A percentile compares a stretch with the other conserved stretches of the same genome.
phyloP scores from a whole-genome alignment of 2,113 vertebrate species.

The Atlantisia rogersi region DNA sequence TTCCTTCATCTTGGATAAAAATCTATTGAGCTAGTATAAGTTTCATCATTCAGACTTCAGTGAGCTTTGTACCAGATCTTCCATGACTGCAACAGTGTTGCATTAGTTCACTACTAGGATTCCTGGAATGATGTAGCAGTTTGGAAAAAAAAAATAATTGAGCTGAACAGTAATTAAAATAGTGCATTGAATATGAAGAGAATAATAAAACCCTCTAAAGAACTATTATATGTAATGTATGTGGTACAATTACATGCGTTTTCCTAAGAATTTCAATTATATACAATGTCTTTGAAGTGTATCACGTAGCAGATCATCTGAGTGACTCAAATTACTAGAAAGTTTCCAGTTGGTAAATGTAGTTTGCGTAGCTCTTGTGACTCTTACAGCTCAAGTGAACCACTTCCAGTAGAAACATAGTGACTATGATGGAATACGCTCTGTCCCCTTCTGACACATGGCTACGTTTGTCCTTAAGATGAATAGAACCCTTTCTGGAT shows the following conservation, averaged over 20 bases:
- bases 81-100: background rate
- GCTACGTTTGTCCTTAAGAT: background rate
- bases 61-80: background rate
- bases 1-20: background rate
- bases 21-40: background rate
- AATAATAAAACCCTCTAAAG: background rate
- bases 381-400: background rate
- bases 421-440: background rate
- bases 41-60: background rate
- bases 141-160: background rate
- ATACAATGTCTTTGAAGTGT: background rate
- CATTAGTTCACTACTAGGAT: background rate
- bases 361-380: background rate
- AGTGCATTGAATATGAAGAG: background rate
- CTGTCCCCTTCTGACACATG: background rate
- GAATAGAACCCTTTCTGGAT: background rate
- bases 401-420: background rate
- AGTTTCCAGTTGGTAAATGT: background rate
- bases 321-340: background rate
- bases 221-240: background rate
- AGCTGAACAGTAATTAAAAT: background rate
- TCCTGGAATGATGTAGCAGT: background rate
- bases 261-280: background rate
- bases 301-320: background rate
- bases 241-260: background rate